These are phyloP conservation scores for Perca flavescens DNA, from an alignment of 2,113 vertebrate species.

Conservation along the genomic window DNA sequence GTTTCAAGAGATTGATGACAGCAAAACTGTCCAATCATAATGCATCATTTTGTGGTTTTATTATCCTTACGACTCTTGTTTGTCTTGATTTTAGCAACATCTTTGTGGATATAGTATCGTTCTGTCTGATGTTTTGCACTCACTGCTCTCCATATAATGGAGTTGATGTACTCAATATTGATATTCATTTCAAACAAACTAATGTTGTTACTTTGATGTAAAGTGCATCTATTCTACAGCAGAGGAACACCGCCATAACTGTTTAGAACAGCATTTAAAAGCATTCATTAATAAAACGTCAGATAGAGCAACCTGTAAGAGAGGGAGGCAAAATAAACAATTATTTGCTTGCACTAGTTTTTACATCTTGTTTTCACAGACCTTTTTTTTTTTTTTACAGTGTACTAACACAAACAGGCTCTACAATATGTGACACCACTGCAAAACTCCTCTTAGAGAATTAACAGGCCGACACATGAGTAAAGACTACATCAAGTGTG, in stretches of 20 bases:
- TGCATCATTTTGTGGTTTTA: too few relatives aligned
- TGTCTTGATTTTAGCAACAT: too few relatives aligned
- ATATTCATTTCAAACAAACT: slow-evolving; percentile 1
- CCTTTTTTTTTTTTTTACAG: neutral
- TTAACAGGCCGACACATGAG: neutral
- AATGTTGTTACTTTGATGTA: neutral
- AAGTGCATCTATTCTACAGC: neutral
- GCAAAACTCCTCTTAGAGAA: neutral
- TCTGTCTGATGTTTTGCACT: neutral
- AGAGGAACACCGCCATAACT: neutral
- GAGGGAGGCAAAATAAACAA: neutral
- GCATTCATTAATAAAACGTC: neutral
- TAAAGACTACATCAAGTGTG: neutral
- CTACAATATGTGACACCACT: neutral
- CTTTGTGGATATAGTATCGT: neutral
- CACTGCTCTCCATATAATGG: too few relatives aligned
- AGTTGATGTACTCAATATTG: too few relatives aligned
- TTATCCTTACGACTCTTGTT: too few relatives aligned
- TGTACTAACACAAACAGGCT: neutral
- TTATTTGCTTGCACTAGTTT: neutral
- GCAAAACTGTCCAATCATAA: neutral
- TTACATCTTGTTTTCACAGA: neutral
- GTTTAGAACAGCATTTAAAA: neutral
- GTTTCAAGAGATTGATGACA: neutral
- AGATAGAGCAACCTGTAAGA: neutral